Evolutionary conservation across 2,797 vertebrate genomes (phyloP).

Genomic region (Platyrinchus mystaceus): DNA sequence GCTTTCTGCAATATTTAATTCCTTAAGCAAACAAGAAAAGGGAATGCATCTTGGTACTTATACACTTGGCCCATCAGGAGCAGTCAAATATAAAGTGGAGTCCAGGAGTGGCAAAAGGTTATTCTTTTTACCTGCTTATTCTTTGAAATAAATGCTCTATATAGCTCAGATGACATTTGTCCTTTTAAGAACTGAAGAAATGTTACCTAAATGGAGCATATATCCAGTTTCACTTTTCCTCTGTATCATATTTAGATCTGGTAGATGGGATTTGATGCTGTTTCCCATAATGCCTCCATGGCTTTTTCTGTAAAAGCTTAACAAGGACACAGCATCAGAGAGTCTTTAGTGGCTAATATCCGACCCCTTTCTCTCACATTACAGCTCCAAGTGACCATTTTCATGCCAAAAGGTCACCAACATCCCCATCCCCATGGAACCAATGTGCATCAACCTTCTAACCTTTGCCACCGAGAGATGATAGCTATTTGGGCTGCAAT

Average conservation of each 20-base stretch:
- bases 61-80: not conserved
- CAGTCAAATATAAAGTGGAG: not conserved
- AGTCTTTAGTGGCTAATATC: constrained; percentile 75
- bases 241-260: constrained; percentile 55
- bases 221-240: constrained; percentile 66
- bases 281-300: constrained; percentile 57
- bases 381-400: constrained; percentile 78
- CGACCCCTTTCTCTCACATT: constrained; percentile 74
- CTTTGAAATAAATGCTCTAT: not conserved
- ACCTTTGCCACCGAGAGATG: constrained; percentile 76
- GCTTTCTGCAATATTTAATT: constrained; percentile 13
- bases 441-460: constrained; percentile 74
- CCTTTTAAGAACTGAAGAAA: constrained; percentile 53
- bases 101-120: not conserved
- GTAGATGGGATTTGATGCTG: constrained; percentile 63
- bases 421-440: constrained; percentile 70
- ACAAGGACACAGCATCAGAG: constrained; percentile 68
- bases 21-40: constrained; percentile 8
- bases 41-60: not conserved
- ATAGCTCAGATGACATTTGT: constrained; percentile 11
- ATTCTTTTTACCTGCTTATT: constrained; percentile 17
- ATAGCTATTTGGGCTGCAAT: constrained; percentile 75
- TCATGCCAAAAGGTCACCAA: constrained; percentile 81
- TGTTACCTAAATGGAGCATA: constrained; percentile 20
- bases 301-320: constrained; percentile 66